A percentile compares a stretch with the other conserved stretches of the same genome.
Evolutionary conservation across 1,140 invertebrate genomes (phyloP).

Genomic region (Heliconius congener): DNA sequence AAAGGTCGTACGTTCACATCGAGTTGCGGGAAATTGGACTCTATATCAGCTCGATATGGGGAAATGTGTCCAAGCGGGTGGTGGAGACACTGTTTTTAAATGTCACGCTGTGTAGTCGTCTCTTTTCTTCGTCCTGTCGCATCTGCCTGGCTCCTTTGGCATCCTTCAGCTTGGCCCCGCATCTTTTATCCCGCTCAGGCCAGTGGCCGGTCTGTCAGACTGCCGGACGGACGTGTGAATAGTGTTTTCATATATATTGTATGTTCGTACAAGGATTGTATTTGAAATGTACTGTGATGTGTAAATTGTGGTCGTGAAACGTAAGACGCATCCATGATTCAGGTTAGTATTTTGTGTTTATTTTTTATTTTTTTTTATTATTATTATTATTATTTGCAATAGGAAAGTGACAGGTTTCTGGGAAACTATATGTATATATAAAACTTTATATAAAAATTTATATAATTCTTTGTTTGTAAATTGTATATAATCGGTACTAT

Average conservation of each 20-base stretch:
- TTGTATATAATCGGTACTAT: conserved; percentile 24
- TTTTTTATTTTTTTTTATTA: neutral
- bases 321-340: conserved; percentile 73
- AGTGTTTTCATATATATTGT: conserved; percentile 43
- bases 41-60: conserved; percentile 25
- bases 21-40: conserved; percentile 36
- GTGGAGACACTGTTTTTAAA: conserved; percentile 80
- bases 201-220: conserved; percentile 73
- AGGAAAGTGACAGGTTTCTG: neutral
- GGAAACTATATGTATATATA: neutral
- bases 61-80: conserved; percentile 35
- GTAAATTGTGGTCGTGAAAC: conserved; percentile 67
- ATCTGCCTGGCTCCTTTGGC: conserved; percentile 76
- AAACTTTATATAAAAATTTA: no score
- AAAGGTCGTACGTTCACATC: conserved; percentile 45
- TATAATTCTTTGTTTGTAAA: conserved; percentile 35
- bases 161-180: conserved; percentile 76
- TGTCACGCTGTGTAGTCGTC: conserved; percentile 79
- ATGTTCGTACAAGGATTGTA: conserved; percentile 63
- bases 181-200: conserved; percentile 77
- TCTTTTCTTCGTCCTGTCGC: conserved; percentile 80
- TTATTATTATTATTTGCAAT: neutral
- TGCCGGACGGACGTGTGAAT: conserved; percentile 68
- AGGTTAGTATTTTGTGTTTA: conserved; percentile 56
- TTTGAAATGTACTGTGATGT: conserved; percentile 73